Evolutionary conservation across 2,113 vertebrate genomes (phyloP).

Genomic region (Lethenteron camtschaticum): DNA sequence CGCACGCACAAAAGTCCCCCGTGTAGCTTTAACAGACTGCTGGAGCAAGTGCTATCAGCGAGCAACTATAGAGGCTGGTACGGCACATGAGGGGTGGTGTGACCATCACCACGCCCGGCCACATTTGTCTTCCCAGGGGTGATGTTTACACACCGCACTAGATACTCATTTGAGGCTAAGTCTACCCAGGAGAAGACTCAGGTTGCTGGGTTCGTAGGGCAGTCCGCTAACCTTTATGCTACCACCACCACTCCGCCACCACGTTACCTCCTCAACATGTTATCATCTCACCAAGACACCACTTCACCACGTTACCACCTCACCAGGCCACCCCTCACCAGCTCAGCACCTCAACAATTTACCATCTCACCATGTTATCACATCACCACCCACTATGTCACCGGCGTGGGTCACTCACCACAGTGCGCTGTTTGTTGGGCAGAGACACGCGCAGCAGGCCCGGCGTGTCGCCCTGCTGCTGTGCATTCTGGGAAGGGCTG

Average conservation of each 20-base stretch:
- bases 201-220: no score
- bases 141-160: background rate
- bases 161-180: background rate
- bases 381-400: background rate
- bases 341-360: no score
- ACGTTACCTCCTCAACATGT: background rate
- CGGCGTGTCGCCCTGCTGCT: no score
- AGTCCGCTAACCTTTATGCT: background rate
- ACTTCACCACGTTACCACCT: no score
- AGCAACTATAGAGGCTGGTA: background rate
- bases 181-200: background rate
- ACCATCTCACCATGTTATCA: no score
- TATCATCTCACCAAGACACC: no score
- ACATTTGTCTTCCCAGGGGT: background rate
- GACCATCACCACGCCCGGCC: background rate
- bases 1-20: constrained; percentile 8
- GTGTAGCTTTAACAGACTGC: background rate
- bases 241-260: background rate
- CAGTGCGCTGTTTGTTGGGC: constrained; percentile 94
- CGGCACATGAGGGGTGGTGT: background rate
- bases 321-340: no score
- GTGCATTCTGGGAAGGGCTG: no score
- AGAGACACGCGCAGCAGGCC: constrained; percentile 60
- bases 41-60: background rate
- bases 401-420: constrained; percentile 46